Conservation (phyloP, 2,888 invertebrate genomes). For the Lucinisca nassula region DNA sequence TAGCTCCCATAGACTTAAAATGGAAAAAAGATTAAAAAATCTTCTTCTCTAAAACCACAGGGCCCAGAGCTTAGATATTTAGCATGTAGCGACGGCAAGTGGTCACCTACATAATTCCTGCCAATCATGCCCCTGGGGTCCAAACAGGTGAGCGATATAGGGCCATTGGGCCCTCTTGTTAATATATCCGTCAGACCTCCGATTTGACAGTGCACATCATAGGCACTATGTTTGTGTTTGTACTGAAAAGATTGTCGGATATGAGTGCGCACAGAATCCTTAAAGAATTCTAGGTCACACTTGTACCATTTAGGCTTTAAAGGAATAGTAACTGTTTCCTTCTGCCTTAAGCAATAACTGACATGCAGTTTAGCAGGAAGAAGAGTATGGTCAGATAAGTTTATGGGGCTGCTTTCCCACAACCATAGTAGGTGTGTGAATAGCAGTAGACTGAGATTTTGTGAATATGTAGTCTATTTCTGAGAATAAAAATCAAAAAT, state of each 20-base stretch:
- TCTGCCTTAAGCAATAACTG: background rate
- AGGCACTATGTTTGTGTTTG: background rate
- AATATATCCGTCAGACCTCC: background rate
- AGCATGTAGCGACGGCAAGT: too few species aligned
- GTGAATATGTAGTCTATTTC: background rate
- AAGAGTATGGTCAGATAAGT: background rate
- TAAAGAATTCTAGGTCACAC: background rate
- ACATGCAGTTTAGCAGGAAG: background rate
- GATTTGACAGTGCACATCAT: background rate
- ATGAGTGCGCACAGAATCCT: background rate
- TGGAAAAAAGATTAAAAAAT: too few species aligned
- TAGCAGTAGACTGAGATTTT: background rate
- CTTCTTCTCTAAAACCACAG: too few species aligned
- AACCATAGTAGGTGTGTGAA: background rate
- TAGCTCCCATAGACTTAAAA: too few species aligned
- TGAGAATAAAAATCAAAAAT: too few species aligned
- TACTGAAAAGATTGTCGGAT: background rate
- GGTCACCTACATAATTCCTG: too few species aligned
- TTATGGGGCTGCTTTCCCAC: background rate
- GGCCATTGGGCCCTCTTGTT: too few species aligned
- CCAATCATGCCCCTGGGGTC: too few species aligned
- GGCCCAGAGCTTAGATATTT: too few species aligned
- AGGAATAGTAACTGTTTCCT: background rate
- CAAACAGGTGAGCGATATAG: too few species aligned
- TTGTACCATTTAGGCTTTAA: background rate